Base-by-base conservation (phyloP, 2,888 invertebrate species). In the Acrobasis suavella region DNA sequence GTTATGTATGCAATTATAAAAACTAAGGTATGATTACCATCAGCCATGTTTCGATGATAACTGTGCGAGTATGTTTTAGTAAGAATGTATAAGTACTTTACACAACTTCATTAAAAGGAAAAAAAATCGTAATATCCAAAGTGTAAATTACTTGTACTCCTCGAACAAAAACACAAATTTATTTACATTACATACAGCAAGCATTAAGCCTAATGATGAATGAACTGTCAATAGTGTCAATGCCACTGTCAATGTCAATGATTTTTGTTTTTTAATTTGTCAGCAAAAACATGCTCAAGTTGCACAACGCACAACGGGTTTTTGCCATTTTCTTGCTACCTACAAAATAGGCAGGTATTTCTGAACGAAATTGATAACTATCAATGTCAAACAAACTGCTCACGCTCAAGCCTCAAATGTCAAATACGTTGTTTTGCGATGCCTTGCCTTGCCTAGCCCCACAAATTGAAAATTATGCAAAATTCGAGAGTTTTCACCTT, bases 31-130 rank as follows among this genome's bases (percentile, higher is more conserved):
- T 64, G 65, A 65, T 64, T 72, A 82, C 82, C 82, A 52, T 82
- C 82, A 50, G 74, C 82, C 82, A 82, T 82, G 0, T 55, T 70
- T 50, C 9, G 12, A 65, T 3, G 12, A 12, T 46, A n/a, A 14
- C 32, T 32, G 32, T 32, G 8, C 32, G 7, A 32, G 32, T 32
- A 6, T 32, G 32, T 32, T 6, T 32, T 32, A 6, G 32, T 6
- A 32, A 32, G 7, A 32, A 32, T 32, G 32, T 7, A 7, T 32
- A 32, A 7, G 22, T 22, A 22, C 22, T 32, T 32, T 32, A 32
- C 32, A 7, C 32, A 6, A 32, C 7, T 32, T 32, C 1, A 32
- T 32, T 6, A 32, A 32, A 2, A 32, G 8, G 7, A 12, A 42
- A 42, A 0, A 42, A 12, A 12, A 2, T 42, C 10, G 14, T 1